Evolutionary conservation across 2,113 vertebrate species (phyloP), one percentile per base, ranked within the genome.

Genomic region (Pipa parva): DNA sequence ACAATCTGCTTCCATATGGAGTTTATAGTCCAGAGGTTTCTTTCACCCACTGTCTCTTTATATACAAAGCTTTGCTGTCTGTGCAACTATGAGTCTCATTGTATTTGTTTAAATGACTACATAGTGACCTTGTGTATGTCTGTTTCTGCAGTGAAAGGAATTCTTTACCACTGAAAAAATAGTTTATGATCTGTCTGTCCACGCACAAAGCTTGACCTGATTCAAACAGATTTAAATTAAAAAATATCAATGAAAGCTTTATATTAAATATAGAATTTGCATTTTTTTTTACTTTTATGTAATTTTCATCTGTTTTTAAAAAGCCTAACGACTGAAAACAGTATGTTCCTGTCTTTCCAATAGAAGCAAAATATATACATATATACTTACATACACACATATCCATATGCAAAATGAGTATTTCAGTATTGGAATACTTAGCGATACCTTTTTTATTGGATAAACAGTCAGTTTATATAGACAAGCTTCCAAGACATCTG

Each of bases 41-140:
- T 78, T 78, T 81, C 79, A 80, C 74, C 78, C 73, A 69, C 76
- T 76, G 78, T 79, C 73, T 75, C 75, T 49, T 63, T 31, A 55
- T 1, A n/a, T 64, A 83, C 77, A 84, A 82, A 82, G 75, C 78
- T 75, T 80, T 77, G 77, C 75, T 79, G 74, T 74, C 51, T 28
- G 72, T 72, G 72, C 72, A 63, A 72, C 71, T 79, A 76, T 78
- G 74, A 78, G 77, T 71, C 73, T 62, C 64, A 83, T 84, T 84
- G 80, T 84, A 71, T 82, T 24, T 59, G 73, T 49, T 77, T 71
- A 82, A 82, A 83, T 64, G 72, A 58, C 72, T 71, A 66, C 75
- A 76, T 50, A 42, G 64, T 78, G 76, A 68, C 81, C 79, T 82
- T 82, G 80, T 85, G 80, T 77, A 79, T 75, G 78, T 52, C 1